These are phyloP conservation scores for Trichonephila inaurata DNA, from an alignment of 1,140 invertebrate genomes.

Conservation along the genomic window DNA sequence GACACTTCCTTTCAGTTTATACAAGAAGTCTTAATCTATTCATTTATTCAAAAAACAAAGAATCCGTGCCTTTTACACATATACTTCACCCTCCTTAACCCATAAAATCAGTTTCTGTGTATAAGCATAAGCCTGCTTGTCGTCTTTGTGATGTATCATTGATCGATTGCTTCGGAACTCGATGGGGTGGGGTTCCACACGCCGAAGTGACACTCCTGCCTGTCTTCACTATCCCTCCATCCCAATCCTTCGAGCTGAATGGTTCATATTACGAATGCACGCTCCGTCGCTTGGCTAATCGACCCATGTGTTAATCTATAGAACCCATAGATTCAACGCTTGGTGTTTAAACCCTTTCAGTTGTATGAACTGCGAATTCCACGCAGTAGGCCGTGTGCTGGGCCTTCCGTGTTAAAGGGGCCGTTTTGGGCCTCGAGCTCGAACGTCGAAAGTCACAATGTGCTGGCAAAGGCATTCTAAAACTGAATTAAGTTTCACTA, in stretches of 20 bases:
- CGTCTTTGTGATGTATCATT: slow-evolving; percentile 14
- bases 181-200: too few species aligned
- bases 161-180: slow-evolving; percentile 19
- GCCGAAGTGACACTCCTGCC: too few species aligned
- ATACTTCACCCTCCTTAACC: too few species aligned
- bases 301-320: slow-evolving; percentile 34
- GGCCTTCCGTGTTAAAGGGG: background rate
- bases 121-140: background rate
- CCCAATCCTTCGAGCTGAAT: slow-evolving; percentile 2
- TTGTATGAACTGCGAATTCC: slow-evolving; percentile 25
- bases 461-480: background rate
- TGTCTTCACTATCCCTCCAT: background rate
- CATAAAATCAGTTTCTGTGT: background rate
- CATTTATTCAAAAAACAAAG: background rate
- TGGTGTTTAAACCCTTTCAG: slow-evolving; percentile 36
- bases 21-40: background rate
- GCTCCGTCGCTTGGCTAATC: slow-evolving; percentile 18
- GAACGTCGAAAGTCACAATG: background rate
- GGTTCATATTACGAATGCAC: slow-evolving; percentile 46
- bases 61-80: background rate
- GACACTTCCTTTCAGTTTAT: too few species aligned
- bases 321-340: slow-evolving; percentile 42
- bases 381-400: background rate
- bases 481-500: slow-evolving; percentile 31
- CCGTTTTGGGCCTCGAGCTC: background rate